Conservation (phyloP, 2,797 vertebrate species). For the Oreochromis mossambicus region DNA sequence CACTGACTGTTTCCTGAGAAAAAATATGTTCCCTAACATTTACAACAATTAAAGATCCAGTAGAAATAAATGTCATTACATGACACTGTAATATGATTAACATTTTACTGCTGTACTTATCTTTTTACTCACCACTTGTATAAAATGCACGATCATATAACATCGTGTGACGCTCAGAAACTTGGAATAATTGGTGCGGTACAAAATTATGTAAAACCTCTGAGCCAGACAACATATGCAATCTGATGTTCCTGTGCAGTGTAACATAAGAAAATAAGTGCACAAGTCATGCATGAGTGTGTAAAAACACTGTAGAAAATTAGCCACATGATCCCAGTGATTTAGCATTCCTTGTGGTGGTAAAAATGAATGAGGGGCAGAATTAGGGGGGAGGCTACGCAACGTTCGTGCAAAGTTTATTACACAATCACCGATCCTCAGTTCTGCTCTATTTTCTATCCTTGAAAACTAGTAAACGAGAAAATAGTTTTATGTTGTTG, state of each 20-base stretch:
- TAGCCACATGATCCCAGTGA: constrained; percentile 53
- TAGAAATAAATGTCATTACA: not conserved
- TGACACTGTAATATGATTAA: not conserved
- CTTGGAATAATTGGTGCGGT: not conserved
- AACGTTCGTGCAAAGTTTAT: constrained; percentile 16
- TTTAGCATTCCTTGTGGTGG: constrained; percentile 65
- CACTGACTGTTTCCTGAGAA: not conserved
- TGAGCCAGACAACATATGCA: not conserved
- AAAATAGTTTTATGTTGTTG: not conserved
- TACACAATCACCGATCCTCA: constrained; percentile 19
- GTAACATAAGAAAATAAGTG: not conserved
- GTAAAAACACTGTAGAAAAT: constrained; percentile 55
- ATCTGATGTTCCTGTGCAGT: not conserved
- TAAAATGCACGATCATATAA: not conserved
- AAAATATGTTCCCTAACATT: not conserved
- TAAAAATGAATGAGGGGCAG: constrained; percentile 29
- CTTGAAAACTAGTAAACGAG: not conserved
- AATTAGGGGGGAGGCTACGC: not conserved
- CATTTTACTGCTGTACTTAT: not conserved
- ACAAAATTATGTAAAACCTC: not conserved
- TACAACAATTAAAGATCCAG: not conserved
- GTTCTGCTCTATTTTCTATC: not conserved
- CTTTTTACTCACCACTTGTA: not conserved
- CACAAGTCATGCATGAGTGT: constrained; percentile 10
- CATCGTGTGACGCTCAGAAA: not conserved